These are phyloP conservation scores for Volucella inanis DNA, from an alignment of 2,888 invertebrate genomes.

Conservation along the genomic window DNA sequence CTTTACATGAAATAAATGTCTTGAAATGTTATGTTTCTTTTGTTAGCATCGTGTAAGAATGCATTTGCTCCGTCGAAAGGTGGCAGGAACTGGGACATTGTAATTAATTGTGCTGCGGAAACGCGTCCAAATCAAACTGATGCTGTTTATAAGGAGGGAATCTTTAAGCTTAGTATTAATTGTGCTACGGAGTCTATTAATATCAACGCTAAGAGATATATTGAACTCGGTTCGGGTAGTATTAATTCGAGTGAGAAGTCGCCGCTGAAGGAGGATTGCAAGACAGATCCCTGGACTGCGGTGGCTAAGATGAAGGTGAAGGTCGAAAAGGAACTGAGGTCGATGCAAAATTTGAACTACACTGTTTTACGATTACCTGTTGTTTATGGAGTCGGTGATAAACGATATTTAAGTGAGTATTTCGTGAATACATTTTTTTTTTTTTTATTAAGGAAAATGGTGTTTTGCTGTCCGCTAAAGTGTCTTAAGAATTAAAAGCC, in stretches of 20 bases:
- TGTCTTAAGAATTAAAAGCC: too few species aligned
- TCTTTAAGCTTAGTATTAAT: constrained; percentile 91
- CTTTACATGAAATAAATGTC: not conserved
- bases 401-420: constrained; percentile 90
- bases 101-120: constrained; percentile 96
- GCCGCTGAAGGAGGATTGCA: constrained; percentile 90
- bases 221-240: constrained; percentile 94
- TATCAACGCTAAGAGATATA: constrained; percentile 87
- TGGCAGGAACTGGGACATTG: constrained; percentile 88
- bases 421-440: too few species aligned
- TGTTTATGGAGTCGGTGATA: constrained; percentile 94
- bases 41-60: constrained; percentile 90
- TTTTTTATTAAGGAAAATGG: not conserved
- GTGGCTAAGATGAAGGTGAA: constrained; percentile 92
- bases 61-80: constrained; percentile 86
- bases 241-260: constrained; percentile 91
- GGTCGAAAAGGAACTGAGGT: constrained; percentile 90
- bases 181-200: constrained; percentile 91
- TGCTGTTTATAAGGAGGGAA: constrained; percentile 95
- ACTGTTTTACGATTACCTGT: constrained; percentile 92
- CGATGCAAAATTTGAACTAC: constrained; percentile 87
- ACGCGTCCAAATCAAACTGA: constrained; percentile 94
- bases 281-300: constrained; percentile 92
- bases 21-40: constrained; percentile 75
- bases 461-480: not conserved